phyloP scores from a whole-genome alignment of 2,888 invertebrate species.

The Clitarchus hookeri region DNA sequence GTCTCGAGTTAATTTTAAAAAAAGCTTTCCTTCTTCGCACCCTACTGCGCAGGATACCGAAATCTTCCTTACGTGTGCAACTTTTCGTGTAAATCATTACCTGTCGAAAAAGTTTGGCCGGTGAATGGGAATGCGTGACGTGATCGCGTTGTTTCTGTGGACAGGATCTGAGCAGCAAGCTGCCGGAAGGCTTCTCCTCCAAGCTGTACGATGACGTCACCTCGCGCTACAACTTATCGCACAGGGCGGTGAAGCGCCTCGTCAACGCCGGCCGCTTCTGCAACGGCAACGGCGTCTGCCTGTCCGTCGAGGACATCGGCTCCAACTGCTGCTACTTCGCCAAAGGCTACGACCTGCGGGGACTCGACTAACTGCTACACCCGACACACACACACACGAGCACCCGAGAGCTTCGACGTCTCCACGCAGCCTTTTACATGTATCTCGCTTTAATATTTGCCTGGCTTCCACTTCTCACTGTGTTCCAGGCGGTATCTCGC shows the following conservation, averaged over 20 bases:
- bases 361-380: background rate
- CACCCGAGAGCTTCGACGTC: background rate
- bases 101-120: background rate
- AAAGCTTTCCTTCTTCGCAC: no score
- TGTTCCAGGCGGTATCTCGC: background rate
- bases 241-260: background rate
- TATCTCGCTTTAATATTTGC: background rate
- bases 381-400: no score
- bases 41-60: no score
- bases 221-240: background rate
- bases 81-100: no score
- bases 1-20: no score
- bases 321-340: background rate
- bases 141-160: background rate
- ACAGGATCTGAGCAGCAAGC: background rate
- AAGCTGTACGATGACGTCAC: background rate
- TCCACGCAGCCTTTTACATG: background rate
- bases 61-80: no score
- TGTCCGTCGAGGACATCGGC: background rate
- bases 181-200: background rate
- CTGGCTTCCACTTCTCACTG: no score
- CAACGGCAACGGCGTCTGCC: background rate
- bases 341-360: background rate
- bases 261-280: background rate
- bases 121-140: background rate